Conservation (phyloP, 2,113 vertebrate species). For the Peromyscus maniculatus region DNA sequence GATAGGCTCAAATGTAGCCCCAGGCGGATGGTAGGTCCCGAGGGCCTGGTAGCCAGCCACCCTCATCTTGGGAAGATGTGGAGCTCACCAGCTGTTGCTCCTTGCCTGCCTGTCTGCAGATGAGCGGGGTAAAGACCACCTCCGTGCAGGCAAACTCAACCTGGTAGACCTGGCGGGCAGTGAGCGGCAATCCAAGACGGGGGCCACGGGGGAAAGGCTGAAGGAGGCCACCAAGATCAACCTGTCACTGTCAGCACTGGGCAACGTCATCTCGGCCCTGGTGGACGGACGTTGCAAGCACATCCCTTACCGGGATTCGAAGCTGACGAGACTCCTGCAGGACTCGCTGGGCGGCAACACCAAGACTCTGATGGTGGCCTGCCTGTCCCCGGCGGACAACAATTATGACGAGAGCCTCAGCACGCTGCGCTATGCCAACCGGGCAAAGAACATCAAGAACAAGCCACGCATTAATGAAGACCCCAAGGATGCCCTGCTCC, state of each 20-base stretch:
- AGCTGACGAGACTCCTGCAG: conserved; percentile 94
- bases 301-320: conserved; percentile 94
- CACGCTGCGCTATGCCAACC: conserved; percentile 91
- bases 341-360: conserved; percentile 95
- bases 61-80: neutral
- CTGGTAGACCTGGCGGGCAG: conserved; percentile 95
- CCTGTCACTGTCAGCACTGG: conserved; percentile 93
- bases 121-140: conserved; percentile 89
- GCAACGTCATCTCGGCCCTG: conserved; percentile 94
- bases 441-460: conserved; percentile 95
- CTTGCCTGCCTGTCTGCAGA: conserved; percentile 85
- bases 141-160: conserved; percentile 94
- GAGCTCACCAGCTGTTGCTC: neutral
- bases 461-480: conserved; percentile 93
- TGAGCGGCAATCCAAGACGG: conserved; percentile 94
- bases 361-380: conserved; percentile 94
- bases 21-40: accelerated
- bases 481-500: conserved; percentile 94
- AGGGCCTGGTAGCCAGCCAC: accelerated
- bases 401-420: conserved; percentile 95
- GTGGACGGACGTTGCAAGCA: conserved; percentile 92
- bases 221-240: conserved; percentile 96
- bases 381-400: conserved; percentile 93
- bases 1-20: neutral
- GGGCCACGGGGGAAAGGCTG: conserved; percentile 92